Evolutionary conservation across 1,140 invertebrate genomes (phyloP), one percentile per base, ranked within the genome.

Genomic region (Dendrolimus punctatus): DNA sequence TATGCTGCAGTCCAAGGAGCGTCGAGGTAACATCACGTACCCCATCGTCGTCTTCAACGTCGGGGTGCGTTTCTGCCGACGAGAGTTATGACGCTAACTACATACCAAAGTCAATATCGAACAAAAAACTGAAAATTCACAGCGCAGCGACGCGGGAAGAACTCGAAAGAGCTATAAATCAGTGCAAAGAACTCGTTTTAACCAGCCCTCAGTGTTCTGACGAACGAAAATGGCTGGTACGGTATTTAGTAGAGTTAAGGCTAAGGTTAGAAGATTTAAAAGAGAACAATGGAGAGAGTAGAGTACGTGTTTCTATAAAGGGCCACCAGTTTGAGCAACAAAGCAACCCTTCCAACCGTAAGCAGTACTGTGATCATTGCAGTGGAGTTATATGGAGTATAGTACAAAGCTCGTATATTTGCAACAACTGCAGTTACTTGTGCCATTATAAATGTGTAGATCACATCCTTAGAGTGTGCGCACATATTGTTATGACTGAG

Each of bases 361-460:
- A 80, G 53, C 77, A 80, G 78, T 95, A 95, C 75, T 98, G 96
- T 87, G 96, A 97, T 80, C 93, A 93, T 66, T 98, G 96, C 75
- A 93, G 93, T 70, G 91, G 91, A 2, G 90, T 93, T 5, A 95
- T 98, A 62, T 97, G 95, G 95, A 87, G 75, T 64, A 87, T 87
- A 8, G 79, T 88, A 0, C 87, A 88, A 57, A 76, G 79, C 52
- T 87, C 84, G 0, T 88, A 87, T 53, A 73, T 86, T 8, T 88
- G 87, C 47, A 71, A 46, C 5, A 80, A 88, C 51, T 88, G 87
- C 59, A 67, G 69, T 0, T 88, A 84, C 53, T 53, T 87, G 6
- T 85, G 85, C 53, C 95, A 96, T 76, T 90, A 92, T 59, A 95
- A 95, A 84, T 96, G 95, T 85, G 83, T 95, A 2, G 88, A 91